phyloP scores from a whole-genome alignment of 1,140 invertebrate species.

The Heliconius hewitsoni region DNA sequence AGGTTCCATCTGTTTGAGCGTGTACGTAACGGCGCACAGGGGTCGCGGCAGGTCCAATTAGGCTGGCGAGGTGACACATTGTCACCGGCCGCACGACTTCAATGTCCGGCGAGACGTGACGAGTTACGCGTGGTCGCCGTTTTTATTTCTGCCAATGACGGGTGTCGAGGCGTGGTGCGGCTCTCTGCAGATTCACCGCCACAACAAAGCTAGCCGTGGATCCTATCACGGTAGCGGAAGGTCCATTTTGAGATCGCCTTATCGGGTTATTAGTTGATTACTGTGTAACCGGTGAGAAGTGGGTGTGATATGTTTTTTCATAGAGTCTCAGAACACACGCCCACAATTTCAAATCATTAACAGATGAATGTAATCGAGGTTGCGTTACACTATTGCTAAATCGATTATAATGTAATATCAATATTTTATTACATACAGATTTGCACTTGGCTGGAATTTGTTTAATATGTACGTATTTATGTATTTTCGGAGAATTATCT shows the following conservation, averaged over 20 bases:
- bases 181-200: conserved; percentile 51
- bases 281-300: conserved; percentile 64
- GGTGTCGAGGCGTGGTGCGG: conserved; percentile 75
- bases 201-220: conserved; percentile 37
- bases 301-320: conserved; percentile 79
- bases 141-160: conserved; percentile 81
- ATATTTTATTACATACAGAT: background rate
- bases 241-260: conserved; percentile 46
- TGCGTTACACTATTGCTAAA: conserved; percentile 55
- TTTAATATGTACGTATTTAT: background rate
- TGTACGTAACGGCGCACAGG: conserved; percentile 32
- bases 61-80: conserved; percentile 69
- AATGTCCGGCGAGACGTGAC: conserved; percentile 77
- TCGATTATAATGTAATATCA: conserved; percentile 10
- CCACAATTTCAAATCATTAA: conserved; percentile 55
- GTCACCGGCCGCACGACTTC: conserved; percentile 76
- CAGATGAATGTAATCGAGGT: conserved; percentile 47
- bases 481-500: background rate
- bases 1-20: conserved; percentile 8
- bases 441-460: background rate
- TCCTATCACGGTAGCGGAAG: conserved; percentile 53
- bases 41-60: conserved; percentile 49
- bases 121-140: conserved; percentile 76
- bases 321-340: conserved; percentile 59
- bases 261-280: conserved; percentile 48